Base-by-base conservation (phyloP, 2,797 vertebrate genomes). In the Neopelma chrysocephalum region DNA sequence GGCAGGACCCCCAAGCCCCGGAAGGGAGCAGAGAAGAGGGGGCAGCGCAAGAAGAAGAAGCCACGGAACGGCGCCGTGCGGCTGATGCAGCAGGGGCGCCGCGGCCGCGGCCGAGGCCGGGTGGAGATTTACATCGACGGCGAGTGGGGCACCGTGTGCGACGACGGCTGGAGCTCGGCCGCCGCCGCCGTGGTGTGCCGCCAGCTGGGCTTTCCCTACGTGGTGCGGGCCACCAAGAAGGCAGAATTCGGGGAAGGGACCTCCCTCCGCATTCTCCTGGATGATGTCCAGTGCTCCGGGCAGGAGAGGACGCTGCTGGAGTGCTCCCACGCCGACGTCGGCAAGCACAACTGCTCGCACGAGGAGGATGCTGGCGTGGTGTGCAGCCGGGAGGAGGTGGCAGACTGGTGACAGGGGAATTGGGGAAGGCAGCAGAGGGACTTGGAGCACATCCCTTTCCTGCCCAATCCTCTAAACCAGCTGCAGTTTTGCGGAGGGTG, bases 81-180 rank as follows among this genome's bases (percentile, higher is more conserved):
- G 94, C 97, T 99, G 96, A 98, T 95, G 47, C 97, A 98, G 11
- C 94, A 95, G 14, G 84, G 77, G 1, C 96, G 97, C 26, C 97
- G 77, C 1, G 43, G 97, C 18, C 66, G 80, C 7, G 45, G 29
- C 65, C 66, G 90, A 0, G 99, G 99, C 25, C 97, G 99, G 8
- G 98, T 99, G 83, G 99, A 99, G 97, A 79, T 99, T 54, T 99
- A 98, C 26, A 75, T 97, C 12, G 79, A 97, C 0, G 98, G 98
- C 1, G 83, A 98, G 64, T 99, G 99, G 99, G 99, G 99, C 47
- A 99, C 99, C 0, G 98, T 99, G 60, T 99, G 99, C 3, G 99
- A 99, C 1, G 99, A 99, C 7, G 97, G 98, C 19, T 99, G 99
- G 99, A 97, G 95, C 83, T 62, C 21, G 8, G 71, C 95, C 2